phyloP scores from a whole-genome alignment of 2,797 vertebrate species.

The Pyrocephalus nanus region DNA sequence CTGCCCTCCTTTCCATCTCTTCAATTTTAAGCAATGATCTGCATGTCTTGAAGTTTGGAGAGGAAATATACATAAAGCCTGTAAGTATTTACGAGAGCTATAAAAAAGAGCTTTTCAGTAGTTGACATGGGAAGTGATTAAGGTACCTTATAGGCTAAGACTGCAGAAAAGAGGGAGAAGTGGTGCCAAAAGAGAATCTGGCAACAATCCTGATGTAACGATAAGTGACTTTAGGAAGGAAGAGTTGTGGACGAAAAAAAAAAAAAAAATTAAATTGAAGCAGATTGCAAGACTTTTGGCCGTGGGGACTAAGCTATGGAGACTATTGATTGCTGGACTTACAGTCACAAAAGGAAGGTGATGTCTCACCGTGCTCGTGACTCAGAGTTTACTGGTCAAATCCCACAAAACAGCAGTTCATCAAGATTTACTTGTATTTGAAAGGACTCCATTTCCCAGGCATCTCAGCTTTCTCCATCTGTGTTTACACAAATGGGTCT shows the following conservation, averaged over 20 bases:
- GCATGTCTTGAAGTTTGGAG: neutral
- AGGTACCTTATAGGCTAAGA: constrained; percentile 30
- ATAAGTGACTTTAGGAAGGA: constrained; percentile 41
- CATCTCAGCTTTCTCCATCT: constrained; percentile 40
- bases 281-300: constrained; percentile 1
- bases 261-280: neutral
- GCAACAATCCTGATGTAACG: neutral
- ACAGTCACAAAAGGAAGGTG: neutral
- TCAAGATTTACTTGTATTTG: constrained; percentile 9
- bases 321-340: neutral
- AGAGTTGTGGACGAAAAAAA: constrained; percentile 33
- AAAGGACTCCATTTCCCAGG: constrained; percentile 25
- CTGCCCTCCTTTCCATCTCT: neutral
- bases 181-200: constrained; percentile 38
- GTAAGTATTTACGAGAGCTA: constrained; percentile 38
- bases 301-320: neutral
- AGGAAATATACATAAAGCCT: constrained; percentile 44
- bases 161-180: constrained; percentile 16
- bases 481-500: constrained; percentile 17
- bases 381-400: constrained; percentile 10
- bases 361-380: neutral
- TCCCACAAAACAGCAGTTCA: constrained; percentile 1
- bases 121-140: constrained; percentile 58
- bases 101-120: constrained; percentile 39
- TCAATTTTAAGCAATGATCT: neutral